A percentile compares a stretch with the other conserved stretches of the same genome.
Conservation (phyloP, 2,113 vertebrate genomes). For the Actenoides hombroni region DNA sequence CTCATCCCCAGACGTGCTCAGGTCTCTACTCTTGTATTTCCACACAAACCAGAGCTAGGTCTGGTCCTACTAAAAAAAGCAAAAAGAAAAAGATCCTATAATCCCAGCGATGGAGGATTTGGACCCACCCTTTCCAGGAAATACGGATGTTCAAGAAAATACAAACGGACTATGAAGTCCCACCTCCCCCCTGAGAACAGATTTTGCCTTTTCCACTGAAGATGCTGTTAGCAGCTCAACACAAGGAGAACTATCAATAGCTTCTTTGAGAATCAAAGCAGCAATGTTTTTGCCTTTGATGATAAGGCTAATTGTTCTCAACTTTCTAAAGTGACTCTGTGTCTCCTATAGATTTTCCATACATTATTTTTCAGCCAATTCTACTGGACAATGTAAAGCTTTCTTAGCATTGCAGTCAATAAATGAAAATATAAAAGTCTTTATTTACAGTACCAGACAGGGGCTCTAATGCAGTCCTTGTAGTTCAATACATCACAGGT, state of each 20-base stretch:
- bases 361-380: conserved; percentile 39
- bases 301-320: conserved; percentile 22
- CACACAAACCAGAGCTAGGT: not conserved
- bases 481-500: conserved; percentile 35
- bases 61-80: not conserved
- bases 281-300: conserved; percentile 1
- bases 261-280: not conserved
- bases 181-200: not conserved
- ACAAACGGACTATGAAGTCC: not conserved
- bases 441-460: conserved; percentile 46
- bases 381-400: conserved; percentile 2
- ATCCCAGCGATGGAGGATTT: not conserved
- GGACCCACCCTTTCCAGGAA: not conserved
- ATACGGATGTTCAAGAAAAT: fast-evolving
- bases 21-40: not conserved
- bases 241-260: not conserved
- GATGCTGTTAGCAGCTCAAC: not conserved
- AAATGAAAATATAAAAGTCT: conserved; percentile 56
- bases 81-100: not conserved
- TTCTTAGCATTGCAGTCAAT: conserved; percentile 36
- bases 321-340: conserved; percentile 4
- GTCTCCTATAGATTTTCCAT: conserved; percentile 52
- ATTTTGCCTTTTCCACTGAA: not conserved
- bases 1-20: fast-evolving
- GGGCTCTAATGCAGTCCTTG: conserved; percentile 30